These are phyloP conservation scores for Habropoda laboriosa DNA, from an alignment of 1,140 invertebrate genomes.

Conservation along the genomic window DNA sequence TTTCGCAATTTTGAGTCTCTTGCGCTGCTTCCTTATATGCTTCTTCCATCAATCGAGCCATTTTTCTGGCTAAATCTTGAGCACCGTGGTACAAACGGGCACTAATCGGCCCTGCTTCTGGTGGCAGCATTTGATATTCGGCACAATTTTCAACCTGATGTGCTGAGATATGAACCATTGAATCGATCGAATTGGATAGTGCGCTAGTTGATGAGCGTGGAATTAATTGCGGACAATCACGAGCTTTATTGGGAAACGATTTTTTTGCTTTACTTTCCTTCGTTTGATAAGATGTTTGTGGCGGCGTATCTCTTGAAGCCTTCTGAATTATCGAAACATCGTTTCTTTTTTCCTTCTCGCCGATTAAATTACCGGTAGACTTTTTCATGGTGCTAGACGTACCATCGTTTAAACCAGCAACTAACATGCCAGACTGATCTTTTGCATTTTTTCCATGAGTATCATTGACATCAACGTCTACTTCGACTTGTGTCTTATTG, in stretches of 20 bases:
- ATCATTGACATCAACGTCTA: neutral
- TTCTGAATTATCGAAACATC: neutral
- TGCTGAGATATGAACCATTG: constrained; percentile 67
- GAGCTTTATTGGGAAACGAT: constrained; percentile 71
- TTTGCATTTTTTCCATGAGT: neutral
- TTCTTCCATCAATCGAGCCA: constrained; percentile 78
- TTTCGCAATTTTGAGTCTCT: constrained; percentile 62
- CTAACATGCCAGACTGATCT: constrained; percentile 20
- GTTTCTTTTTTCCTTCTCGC: neutral
- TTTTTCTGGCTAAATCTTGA: constrained; percentile 72
- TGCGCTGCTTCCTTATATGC: constrained; percentile 73
- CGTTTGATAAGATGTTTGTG: neutral
- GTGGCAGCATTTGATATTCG: constrained; percentile 72
- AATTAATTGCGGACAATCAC: constrained; percentile 28
- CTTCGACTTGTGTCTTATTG: neutral
- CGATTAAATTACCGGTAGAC: neutral
- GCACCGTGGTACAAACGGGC: constrained; percentile 74
- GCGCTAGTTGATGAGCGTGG: constrained; percentile 2
- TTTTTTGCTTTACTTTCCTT: constrained; percentile 75
- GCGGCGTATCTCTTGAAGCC: neutral
- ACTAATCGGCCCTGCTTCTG: constrained; percentile 81
- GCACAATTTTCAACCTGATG: neutral
- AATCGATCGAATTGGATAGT: constrained; percentile 45
- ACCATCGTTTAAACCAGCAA: constrained; percentile 27
- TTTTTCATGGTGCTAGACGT: constrained; percentile 2